Base-by-base conservation (phyloP, 2,113 vertebrate species). In the Brachypodius melanocephalos region DNA sequence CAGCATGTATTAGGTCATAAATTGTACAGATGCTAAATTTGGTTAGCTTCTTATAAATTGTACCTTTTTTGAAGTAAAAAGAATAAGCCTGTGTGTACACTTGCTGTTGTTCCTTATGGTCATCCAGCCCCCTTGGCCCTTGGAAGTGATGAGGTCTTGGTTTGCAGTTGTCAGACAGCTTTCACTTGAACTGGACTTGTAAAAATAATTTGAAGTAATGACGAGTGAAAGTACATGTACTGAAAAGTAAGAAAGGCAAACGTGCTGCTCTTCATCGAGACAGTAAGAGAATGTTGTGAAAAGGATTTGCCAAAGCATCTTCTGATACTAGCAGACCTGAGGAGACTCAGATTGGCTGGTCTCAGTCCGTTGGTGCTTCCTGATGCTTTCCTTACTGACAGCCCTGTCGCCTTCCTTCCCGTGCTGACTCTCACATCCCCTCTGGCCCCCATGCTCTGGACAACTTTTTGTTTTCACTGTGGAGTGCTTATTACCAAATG, bases 401-500 rank as follows among this genome's bases (percentile, higher is more conserved):
- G 6, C 21, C 22, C 17, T n/a, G 14, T 51, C 32, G 10, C 21
- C 49, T 52, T 81, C 34, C 7, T 42, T 34, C 28, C 5, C 5
- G 1, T 8, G 1, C 14, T 3, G 5, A 17, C 11, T 81, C n/a
- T 31, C 2, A 1, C 2, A 1, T 31, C 9, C 17, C 6, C 5
- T 16, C 32, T 3, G 12, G 4, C 19, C 8, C 4, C 7, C 1
- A 1, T 57, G 43, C 58, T 55, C 32, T 34, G 16, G 4, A 22
- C 3, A 6, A 28, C 32, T 61, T 52, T 68, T 34, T 0, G 0
- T 65, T 76, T 87, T 45, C 24, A 28, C 3, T 25, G 7, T 77
- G 55, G 22, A 74, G 17, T 12, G 3, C 17, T 77, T 76, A 17
- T 46, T 89, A 38, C 14, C 2, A 2, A 77, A 22, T 21, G 16